Conservation (phyloP, 2,113 vertebrate genomes). For the Melierax canorus region DNA sequence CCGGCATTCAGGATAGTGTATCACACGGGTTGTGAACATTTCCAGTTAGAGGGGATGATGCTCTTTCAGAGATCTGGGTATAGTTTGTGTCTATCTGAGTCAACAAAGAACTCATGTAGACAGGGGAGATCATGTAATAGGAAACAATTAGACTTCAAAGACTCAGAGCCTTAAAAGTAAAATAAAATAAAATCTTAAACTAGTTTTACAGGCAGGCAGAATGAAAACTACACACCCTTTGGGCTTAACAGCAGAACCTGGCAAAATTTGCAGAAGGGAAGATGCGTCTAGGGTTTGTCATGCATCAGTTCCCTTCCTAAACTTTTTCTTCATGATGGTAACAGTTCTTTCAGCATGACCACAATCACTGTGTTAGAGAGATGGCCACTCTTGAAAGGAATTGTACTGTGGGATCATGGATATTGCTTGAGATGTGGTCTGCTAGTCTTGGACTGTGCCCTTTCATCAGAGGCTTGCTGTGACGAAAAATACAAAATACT, state of each 20-base stretch:
- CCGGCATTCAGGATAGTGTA: neutral
- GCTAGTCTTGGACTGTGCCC: neutral
- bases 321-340: neutral
- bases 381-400: neutral
- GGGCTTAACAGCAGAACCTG: neutral
- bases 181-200: neutral
- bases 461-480: neutral
- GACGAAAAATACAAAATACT: neutral
- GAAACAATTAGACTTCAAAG: conserved; percentile 6
- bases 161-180: neutral
- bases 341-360: neutral
- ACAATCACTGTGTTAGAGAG: neutral
- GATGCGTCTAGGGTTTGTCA: neutral
- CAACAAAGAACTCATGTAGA: neutral
- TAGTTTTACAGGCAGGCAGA: neutral
- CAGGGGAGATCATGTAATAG: neutral
- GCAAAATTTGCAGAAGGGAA: neutral
- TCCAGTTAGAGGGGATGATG: neutral
- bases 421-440: neutral
- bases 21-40: neutral
- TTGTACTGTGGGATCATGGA: neutral
- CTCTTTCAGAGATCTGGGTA: neutral
- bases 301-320: neutral
- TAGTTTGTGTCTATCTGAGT: neutral
- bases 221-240: neutral